Conservation (phyloP, 2,888 invertebrate species). For the Palloptera scutellata region DNA sequence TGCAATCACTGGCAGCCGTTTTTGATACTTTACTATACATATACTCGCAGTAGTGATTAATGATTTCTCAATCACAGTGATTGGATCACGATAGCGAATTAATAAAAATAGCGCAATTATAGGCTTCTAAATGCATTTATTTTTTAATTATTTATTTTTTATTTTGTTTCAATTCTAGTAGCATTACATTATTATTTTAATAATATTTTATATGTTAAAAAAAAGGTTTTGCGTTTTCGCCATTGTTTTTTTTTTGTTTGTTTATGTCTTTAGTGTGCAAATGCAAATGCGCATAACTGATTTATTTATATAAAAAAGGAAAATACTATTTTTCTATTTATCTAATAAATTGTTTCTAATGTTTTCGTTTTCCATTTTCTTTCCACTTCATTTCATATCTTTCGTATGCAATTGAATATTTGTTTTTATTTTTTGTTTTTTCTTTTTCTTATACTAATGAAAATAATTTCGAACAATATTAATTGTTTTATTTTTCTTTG, state of each 20-base stretch:
- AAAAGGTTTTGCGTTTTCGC: constrained; percentile 7
- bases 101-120: constrained; percentile 31
- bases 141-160: constrained; percentile 33
- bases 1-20: too few relatives aligned
- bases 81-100: too few relatives aligned
- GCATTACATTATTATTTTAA: constrained; percentile 45
- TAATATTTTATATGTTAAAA: constrained; percentile 23
- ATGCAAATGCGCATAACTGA: constrained; percentile 30
- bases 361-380: constrained; percentile 43
- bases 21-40: too few relatives aligned
- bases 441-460: constrained; percentile 46
- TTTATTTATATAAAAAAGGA: constrained; percentile 15
- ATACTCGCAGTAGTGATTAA: too few relatives aligned
- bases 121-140: constrained; percentile 36
- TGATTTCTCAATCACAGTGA: too few relatives aligned
- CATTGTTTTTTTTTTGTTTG: constrained; percentile 38
- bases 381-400: too few relatives aligned
- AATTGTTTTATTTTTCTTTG: constrained; percentile 35
- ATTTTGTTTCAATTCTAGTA: constrained; percentile 58
- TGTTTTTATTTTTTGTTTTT: constrained; percentile 48
- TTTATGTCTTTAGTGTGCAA: constrained; percentile 31
- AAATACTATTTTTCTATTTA: not conserved
- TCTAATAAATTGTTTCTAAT: constrained; percentile 47
- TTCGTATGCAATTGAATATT: too few relatives aligned
- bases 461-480: constrained; percentile 52